phyloP scores from a whole-genome alignment of 2,888 invertebrate species.

The Platypus cylindrus region DNA sequence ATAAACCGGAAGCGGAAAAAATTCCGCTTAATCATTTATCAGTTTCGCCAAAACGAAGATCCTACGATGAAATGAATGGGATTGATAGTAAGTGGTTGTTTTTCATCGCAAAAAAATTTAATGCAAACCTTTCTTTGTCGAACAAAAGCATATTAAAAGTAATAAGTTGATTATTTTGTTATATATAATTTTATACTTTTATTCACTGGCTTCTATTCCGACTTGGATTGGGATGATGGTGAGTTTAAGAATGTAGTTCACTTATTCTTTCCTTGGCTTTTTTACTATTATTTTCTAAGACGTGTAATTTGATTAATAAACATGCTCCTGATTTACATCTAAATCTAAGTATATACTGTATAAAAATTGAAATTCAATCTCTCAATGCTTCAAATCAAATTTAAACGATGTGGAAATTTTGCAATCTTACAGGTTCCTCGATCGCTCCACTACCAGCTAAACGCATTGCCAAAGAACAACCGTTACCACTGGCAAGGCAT shows the following conservation, averaged over 20 bases:
- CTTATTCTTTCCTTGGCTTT: too few species aligned
- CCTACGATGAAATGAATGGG: constrained; percentile 81
- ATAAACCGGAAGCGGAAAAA: constrained; percentile 62
- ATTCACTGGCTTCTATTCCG: constrained; percentile 46
- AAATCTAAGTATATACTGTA: too few species aligned
- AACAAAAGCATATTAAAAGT: too few species aligned
- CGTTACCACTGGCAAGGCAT: constrained; percentile 32
- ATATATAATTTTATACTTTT: constrained; percentile 19
- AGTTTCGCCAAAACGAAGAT: constrained; percentile 65
- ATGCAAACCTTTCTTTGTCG: background rate
- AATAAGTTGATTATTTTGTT: too few species aligned
- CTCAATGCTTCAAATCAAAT: too few species aligned
- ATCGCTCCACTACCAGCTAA: constrained; percentile 55
- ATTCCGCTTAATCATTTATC: constrained; percentile 42
- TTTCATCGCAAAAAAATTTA: background rate
- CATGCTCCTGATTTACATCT: too few species aligned
- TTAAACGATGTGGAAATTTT: too few species aligned
- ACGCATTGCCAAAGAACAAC: constrained; percentile 68
- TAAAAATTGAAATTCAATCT: too few species aligned
- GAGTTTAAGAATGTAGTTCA: too few species aligned
- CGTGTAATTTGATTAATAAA: too few species aligned
- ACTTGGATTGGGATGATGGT: constrained; percentile 53
- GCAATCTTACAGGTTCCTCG: constrained; percentile 28
- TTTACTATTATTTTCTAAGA: too few species aligned
- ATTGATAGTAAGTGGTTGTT: constrained; percentile 60